Evolutionary conservation across 1,140 invertebrate species (phyloP).

Genomic region (Drosophila obscura): DNA sequence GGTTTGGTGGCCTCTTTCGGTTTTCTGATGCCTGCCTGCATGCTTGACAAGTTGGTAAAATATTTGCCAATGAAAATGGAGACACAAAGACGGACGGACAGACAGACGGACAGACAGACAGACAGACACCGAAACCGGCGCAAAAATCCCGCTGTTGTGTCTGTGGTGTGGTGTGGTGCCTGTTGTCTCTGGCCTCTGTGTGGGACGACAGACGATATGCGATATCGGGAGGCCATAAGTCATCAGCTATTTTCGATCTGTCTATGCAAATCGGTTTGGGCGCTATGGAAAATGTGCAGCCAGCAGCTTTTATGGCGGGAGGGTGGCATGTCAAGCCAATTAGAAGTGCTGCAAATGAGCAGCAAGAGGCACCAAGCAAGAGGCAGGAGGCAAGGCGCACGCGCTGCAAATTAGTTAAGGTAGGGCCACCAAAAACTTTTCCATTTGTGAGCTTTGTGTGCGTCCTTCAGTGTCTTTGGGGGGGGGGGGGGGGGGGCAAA

Average conservation of each 20-base stretch:
- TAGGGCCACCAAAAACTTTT: constrained; percentile 21
- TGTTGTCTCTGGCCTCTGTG: constrained; percentile 19
- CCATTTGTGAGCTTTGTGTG: constrained; percentile 4
- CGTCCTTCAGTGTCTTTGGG: constrained; percentile 43
- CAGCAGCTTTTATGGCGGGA: not conserved
- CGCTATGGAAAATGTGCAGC: constrained; percentile 33
- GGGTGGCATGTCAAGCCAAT: constrained; percentile 58
- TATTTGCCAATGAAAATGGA: constrained; percentile 60
- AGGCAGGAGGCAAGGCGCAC: constrained; percentile 30
- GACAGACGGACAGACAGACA: not conserved
- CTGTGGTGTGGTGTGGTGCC: not conserved
- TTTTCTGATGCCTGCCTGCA: constrained; percentile 25
- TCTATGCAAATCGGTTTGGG: constrained; percentile 37
- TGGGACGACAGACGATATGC: constrained; percentile 62
- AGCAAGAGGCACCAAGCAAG: constrained; percentile 7
- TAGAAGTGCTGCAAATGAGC: constrained; percentile 58
- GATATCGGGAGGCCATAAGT: constrained; percentile 54
- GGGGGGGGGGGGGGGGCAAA: constrained; percentile 37
- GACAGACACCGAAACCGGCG: constrained; percentile 56
- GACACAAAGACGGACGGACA: constrained; percentile 20
- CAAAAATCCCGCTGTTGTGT: constrained; percentile 32
- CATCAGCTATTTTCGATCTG: constrained; percentile 30
- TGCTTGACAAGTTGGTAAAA: constrained; percentile 56
- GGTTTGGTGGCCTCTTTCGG: constrained; percentile 5
- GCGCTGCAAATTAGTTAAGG: constrained; percentile 43